Percentiles rank a stretch among this genome's conserved stretches.
Conservation (phyloP, 2,797 vertebrate species). For the Pampus argenteus region DNA sequence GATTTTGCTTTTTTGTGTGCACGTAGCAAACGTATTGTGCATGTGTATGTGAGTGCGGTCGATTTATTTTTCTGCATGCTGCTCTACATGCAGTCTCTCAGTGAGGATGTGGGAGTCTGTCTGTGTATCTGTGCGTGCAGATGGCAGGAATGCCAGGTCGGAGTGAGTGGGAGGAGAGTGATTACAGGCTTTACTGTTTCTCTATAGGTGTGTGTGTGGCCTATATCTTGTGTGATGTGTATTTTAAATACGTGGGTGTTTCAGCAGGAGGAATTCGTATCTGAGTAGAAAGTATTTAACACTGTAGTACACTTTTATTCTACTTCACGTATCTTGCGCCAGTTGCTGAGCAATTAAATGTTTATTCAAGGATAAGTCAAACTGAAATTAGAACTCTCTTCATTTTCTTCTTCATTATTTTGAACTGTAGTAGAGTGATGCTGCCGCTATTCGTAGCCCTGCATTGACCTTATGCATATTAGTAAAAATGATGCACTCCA, state of each 20-base stretch:
- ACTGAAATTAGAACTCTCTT: no score
- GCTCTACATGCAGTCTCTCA: slow-evolving; percentile 35
- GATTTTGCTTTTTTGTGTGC: slow-evolving; percentile 31
- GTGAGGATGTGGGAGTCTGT: slow-evolving; percentile 32
- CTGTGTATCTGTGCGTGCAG: slow-evolving; percentile 15
- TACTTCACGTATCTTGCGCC: neutral
- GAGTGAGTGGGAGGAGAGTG: slow-evolving; percentile 47
- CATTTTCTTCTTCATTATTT: no score
- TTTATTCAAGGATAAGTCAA: neutral
- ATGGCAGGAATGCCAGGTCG: slow-evolving; percentile 30
- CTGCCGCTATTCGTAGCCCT: no score
- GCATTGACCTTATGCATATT: no score
- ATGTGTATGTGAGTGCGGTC: slow-evolving; percentile 10
- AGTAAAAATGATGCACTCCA: no score
- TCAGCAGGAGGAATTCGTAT: slow-evolving; percentile 32
- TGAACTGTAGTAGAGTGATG: neutral
- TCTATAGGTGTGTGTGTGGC: slow-evolving; percentile 30
- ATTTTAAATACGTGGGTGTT: slow-evolving; percentile 26
- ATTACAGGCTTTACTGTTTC: slow-evolving; percentile 37
- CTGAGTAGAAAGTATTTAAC: slow-evolving; percentile 30
- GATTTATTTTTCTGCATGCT: slow-evolving; percentile 31
- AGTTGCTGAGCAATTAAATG: neutral
- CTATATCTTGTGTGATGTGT: slow-evolving; percentile 32
- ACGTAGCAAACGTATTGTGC: slow-evolving; percentile 21
- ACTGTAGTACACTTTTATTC: neutral